Percentiles rank a stretch among this genome's conserved stretches.
Evolutionary conservation across 2,888 invertebrate species (phyloP).

Genomic region (Patella pellucida): DNA sequence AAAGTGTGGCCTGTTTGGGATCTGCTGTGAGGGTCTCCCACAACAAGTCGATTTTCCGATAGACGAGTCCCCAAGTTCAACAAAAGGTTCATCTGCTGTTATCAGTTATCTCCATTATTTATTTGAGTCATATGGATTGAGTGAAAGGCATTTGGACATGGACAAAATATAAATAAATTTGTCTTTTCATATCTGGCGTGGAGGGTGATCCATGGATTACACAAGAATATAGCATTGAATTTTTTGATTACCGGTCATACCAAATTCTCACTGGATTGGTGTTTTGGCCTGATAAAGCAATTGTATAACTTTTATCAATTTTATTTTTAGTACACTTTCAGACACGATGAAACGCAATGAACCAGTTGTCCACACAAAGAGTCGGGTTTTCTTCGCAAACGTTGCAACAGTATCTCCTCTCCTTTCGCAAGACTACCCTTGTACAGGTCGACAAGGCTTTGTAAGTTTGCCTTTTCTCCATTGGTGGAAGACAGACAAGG

Average conservation of each 20-base stretch:
- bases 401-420: too few relatives aligned
- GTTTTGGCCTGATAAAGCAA: constrained; percentile 36
- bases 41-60: constrained; percentile 37
- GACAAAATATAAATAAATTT: constrained; percentile 27
- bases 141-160: constrained; percentile 15
- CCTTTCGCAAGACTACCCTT: too few relatives aligned
- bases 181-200: constrained; percentile 31
- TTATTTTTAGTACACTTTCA: too few relatives aligned
- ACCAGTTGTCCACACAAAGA: too few relatives aligned
- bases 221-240: constrained; percentile 17
- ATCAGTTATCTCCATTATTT: constrained; percentile 27
- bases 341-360: too few relatives aligned
- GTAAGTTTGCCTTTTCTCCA: too few relatives aligned
- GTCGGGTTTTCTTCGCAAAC: too few relatives aligned
- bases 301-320: too few relatives aligned
- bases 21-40: constrained; percentile 34
- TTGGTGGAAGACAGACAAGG: too few relatives aligned
- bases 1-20: constrained; percentile 45
- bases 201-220: constrained; percentile 17
- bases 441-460: too few relatives aligned
- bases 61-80: constrained; percentile 35
- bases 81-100: constrained; percentile 30
- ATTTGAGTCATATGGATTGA: constrained; percentile 27
- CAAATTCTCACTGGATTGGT: constrained; percentile 37
- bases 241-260: constrained; percentile 32